Percentiles rank a stretch among this genome's conserved stretches.
Evolutionary conservation across 2,888 invertebrate genomes (phyloP).

Genomic region (Lithosia quadra): DNA sequence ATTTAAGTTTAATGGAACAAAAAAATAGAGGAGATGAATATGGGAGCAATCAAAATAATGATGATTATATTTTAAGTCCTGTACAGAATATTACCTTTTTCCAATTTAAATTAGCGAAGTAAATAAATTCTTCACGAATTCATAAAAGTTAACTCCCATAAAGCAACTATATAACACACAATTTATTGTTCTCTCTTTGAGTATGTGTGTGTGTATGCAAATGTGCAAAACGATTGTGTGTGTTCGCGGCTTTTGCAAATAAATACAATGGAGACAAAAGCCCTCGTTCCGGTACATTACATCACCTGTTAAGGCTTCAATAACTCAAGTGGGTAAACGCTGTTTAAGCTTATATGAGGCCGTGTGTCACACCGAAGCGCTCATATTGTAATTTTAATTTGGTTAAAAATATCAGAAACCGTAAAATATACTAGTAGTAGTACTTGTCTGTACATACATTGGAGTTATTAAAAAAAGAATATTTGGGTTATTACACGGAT

Average conservation of each 20-base stretch:
- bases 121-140: neutral
- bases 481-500: too few species aligned
- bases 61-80: too few species aligned
- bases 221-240: conserved; percentile 12
- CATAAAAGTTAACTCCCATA: neutral
- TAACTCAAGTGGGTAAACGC: conserved; percentile 58
- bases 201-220: conserved; percentile 8
- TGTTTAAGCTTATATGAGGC: conserved; percentile 48
- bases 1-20: too few species aligned
- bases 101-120: neutral
- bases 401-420: too few species aligned
- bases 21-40: too few species aligned
- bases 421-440: too few species aligned
- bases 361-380: conserved; percentile 36
- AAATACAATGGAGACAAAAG: conserved; percentile 42
- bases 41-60: neutral
- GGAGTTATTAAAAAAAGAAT: too few species aligned
- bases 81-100: too few species aligned
- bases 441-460: too few species aligned
- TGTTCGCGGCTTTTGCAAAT: conserved; percentile 33
- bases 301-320: conserved; percentile 62
- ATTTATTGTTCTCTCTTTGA: neutral
- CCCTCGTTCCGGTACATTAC: conserved; percentile 51
- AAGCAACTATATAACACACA: neutral
- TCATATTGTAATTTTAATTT: neutral